Evolutionary conservation across 1,140 invertebrate species (phyloP).

Genomic region (Aphelinus certus): DNA sequence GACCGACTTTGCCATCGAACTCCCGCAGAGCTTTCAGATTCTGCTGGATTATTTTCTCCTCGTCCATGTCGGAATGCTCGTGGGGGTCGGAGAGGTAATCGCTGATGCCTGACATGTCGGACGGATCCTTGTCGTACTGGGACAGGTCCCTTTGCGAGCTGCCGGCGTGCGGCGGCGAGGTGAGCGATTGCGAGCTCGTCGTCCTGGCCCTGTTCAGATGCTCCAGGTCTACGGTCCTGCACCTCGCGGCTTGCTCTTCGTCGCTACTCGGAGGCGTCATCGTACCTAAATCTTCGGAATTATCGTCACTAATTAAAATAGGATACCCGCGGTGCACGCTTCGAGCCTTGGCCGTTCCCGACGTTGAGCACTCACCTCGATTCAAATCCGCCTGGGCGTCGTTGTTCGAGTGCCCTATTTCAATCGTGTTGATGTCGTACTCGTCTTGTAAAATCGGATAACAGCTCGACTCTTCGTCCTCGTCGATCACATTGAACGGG

Average conservation of each 20-base stretch:
- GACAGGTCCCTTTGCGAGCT: background rate
- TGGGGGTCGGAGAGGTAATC: constrained; percentile 49
- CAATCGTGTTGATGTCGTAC: too few species aligned
- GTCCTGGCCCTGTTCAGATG: too few species aligned
- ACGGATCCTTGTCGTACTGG: constrained; percentile 49
- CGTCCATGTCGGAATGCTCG: too few species aligned
- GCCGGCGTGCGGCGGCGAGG: constrained; percentile 29
- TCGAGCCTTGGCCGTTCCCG: too few species aligned
- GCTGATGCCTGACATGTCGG: constrained; percentile 48
- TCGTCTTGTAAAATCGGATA: too few species aligned
- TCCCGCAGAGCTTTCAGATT: too few species aligned
- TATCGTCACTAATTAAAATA: constrained; percentile 3
- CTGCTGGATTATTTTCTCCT: too few species aligned
- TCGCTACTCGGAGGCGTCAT: constrained; percentile 37
- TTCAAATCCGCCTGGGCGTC: too few species aligned
- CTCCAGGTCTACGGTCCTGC: constrained; percentile 1
- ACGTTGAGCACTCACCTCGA: too few species aligned
- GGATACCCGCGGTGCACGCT: too few species aligned
- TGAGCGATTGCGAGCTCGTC: background rate
- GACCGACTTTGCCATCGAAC: too few species aligned
- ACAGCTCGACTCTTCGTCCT: background rate
- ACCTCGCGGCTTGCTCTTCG: constrained; percentile 20
- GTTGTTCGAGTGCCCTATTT: too few species aligned
- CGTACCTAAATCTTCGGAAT: background rate
- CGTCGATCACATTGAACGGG: background rate